Conservation (phyloP, 2,888 invertebrate genomes). For the Ornithoptera alexandrae region DNA sequence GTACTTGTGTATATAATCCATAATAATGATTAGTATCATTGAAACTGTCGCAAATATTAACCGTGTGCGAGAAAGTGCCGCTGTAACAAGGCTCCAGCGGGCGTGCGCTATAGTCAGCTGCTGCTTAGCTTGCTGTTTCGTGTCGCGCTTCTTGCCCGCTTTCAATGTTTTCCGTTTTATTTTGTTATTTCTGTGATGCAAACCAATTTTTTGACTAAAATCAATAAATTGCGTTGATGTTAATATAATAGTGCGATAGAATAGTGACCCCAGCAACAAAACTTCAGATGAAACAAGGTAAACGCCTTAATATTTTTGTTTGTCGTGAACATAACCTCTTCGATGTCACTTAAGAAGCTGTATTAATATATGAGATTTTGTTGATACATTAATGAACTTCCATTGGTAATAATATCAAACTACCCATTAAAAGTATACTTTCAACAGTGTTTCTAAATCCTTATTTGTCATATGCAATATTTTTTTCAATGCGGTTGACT, state of each 20-base stretch:
- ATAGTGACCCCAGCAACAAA: slow-evolving; percentile 65
- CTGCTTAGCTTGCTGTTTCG: slow-evolving; percentile 85
- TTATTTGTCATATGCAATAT: slow-evolving; percentile 6
- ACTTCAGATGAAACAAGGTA: slow-evolving; percentile 70
- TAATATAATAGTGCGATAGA: slow-evolving; percentile 67
- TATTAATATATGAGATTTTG: slow-evolving; percentile 50
- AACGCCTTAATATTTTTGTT: slow-evolving; percentile 80
- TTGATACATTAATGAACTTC: slow-evolving; percentile 7
- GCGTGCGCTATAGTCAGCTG: slow-evolving; percentile 81
- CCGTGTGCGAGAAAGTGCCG: slow-evolving; percentile 37
- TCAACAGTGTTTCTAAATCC: slow-evolving; percentile 1
- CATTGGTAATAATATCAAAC: slow-evolving; percentile 3
- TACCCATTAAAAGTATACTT: neutral
- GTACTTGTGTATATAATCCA: neutral
- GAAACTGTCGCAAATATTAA: neutral
- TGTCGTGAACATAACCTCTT: slow-evolving; percentile 79
- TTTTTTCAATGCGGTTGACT: slow-evolving; percentile 3
- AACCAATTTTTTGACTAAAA: slow-evolving; percentile 74
- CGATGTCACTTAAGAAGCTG: slow-evolving; percentile 62
- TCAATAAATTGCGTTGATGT: slow-evolving; percentile 65
- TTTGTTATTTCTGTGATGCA: slow-evolving; percentile 80
- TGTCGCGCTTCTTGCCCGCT: slow-evolving; percentile 82
- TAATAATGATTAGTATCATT: neutral
- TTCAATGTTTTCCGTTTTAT: slow-evolving; percentile 81
- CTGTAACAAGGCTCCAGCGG: slow-evolving; percentile 60